Evolutionary conservation across 2,888 invertebrate species (phyloP), one percentile per base, ranked within the genome.

Genomic region (Thecocarcelia acutangulata): DNA sequence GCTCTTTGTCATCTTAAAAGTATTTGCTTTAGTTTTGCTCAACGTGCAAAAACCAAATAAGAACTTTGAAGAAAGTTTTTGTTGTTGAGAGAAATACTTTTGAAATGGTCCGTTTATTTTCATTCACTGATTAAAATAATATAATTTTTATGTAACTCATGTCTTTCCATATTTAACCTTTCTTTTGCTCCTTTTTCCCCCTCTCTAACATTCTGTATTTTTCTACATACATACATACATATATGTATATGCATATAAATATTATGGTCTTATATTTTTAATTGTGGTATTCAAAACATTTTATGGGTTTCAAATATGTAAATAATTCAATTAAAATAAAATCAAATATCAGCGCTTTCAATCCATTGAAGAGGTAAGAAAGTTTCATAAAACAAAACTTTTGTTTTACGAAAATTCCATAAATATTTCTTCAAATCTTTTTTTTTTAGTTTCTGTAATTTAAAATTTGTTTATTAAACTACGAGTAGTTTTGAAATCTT

Each of bases 311-410:
- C 59, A 12, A 52, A 68, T 63, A 56, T 80, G 76, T 80, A 83
- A 66, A 78, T 70, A 73, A 56, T 28, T 19, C 9, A 46, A 42
- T 24, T 15, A 8, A 46, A 52, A 54, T 28, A 84, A 84, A 66
- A 84, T 77, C 80, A 88, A 86, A 85, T 83, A 90, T 87, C 92
- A 94, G 94, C 94, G 93, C 91, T 94, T 94, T 92, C 93, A 93
- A 91, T 93, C 94, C 83, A 93, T 94, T 88, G 94, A 94, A 91
- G 94, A 94, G 94, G 94, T 94, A 93, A 93, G 93, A 87, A 80
- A 76, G 15, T 78, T 76, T 66, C 17, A 44, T 48, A 28, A 48
- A 28, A 40, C 72, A 81, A 48, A 19, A 79, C 76, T 83, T 46
- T 75, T 84, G 44, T 59, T 74, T 66, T n/a, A 8, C 3, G 4